Conservation (phyloP, 37 sponge, comb jelly and placozoan genomes). For the Diacarnus erythraeanus region DNA sequence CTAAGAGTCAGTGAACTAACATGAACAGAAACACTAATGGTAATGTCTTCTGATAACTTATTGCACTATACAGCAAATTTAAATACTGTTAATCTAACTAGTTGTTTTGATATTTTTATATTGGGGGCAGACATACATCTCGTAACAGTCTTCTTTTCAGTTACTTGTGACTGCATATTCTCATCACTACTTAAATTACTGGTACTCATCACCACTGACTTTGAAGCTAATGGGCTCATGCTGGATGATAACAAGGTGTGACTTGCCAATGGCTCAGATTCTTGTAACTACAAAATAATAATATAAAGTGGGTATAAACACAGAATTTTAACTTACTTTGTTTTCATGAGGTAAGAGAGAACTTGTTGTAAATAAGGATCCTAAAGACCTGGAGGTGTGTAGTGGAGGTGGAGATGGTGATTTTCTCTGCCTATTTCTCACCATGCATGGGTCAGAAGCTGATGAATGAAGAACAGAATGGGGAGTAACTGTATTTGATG, state of each 20-base stretch:
- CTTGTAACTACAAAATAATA: neutral
- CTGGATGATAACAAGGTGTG: conserved; percentile 7
- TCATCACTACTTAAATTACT: neutral
- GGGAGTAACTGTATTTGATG: neutral
- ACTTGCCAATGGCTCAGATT: neutral
- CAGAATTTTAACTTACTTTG: too few species aligned
- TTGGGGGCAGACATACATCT: neutral
- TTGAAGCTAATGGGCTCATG: conserved; percentile 17
- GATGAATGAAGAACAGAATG: neutral
- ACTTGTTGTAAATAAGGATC: neutral
- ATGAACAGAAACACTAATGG: too few species aligned
- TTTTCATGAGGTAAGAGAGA: neutral
- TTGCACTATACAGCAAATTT: too few species aligned
- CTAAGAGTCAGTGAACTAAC: too few species aligned
- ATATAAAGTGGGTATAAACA: too few species aligned
- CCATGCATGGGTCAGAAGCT: neutral
- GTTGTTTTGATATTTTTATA: neutral
- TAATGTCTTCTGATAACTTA: too few species aligned
- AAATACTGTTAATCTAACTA: too few species aligned
- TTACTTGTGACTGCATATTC: neutral
- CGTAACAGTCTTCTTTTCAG: neutral
- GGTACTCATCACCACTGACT: conserved; percentile 10
- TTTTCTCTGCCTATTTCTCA: too few species aligned
- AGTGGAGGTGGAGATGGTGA: neutral
- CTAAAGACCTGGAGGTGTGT: too few species aligned